These are phyloP conservation scores for Salminus brasiliensis DNA, from an alignment of 2,113 vertebrate species.

Conservation along the genomic window DNA sequence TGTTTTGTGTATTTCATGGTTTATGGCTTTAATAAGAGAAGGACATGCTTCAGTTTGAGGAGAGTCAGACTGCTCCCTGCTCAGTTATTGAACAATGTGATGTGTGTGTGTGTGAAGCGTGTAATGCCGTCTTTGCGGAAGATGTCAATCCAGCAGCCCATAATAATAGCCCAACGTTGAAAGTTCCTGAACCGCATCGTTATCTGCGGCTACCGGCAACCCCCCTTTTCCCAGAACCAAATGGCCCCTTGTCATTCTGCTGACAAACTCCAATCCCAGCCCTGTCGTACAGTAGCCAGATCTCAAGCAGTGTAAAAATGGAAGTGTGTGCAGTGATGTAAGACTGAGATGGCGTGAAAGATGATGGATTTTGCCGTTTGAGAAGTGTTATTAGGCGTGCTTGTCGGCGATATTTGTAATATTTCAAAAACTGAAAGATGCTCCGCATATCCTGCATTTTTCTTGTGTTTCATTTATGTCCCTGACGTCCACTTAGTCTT, in stretches of 20 bases:
- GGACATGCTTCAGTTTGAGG: not conserved
- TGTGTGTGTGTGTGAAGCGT: not conserved
- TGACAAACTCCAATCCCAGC: not conserved
- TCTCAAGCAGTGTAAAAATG: not conserved
- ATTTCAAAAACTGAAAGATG: not conserved
- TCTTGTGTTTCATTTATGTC: no score
- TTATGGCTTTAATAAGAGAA: constrained; percentile 21
- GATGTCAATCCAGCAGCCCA: constrained; percentile 12
- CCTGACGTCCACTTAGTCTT: no score
- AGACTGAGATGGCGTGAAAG: no score
- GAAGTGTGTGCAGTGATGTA: no score
- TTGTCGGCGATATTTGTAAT: not conserved
- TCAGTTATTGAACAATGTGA: not conserved
- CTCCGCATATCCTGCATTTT: no score
- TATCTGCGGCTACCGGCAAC: not conserved
- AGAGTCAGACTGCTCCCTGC: not conserved
- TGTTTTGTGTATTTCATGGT: not conserved
- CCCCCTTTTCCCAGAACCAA: not conserved
- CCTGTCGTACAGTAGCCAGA: not conserved
- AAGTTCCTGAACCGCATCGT: not conserved
- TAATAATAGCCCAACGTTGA: not conserved
- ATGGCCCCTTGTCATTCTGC: not conserved
- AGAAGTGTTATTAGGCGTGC: not conserved
- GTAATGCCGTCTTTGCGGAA: constrained; percentile 20
- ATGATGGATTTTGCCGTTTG: not conserved